These are phyloP conservation scores for Lordiphosa fenestrarum DNA, from an alignment of 2,888 invertebrate genomes.

Conservation along the genomic window DNA sequence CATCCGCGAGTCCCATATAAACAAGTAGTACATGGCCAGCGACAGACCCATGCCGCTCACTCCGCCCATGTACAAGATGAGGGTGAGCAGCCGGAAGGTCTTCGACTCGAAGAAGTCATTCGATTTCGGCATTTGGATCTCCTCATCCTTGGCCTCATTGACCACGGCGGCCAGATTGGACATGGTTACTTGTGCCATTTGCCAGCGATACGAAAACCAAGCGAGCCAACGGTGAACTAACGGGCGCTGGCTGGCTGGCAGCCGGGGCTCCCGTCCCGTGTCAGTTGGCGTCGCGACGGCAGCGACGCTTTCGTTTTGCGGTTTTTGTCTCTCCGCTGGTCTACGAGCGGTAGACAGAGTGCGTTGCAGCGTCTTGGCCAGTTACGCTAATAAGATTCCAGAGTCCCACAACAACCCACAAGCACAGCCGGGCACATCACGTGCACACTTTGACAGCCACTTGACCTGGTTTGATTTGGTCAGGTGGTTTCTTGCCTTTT, in stretches of 20 bases:
- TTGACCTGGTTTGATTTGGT: conserved; percentile 64
- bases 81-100: conserved; percentile 74
- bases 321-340: conserved; percentile 31
- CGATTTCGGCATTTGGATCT: conserved; percentile 67
- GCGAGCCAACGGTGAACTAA: conserved; percentile 50
- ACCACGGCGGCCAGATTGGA: conserved; percentile 44
- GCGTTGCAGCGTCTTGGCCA: conserved; percentile 52
- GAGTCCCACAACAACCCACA: conserved; percentile 1
- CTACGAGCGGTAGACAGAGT: not conserved
- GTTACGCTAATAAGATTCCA: conserved; percentile 61
- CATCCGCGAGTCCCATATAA: conserved; percentile 79
- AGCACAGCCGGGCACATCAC: conserved; percentile 31
- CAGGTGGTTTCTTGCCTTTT: too few species aligned
- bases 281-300: conserved; percentile 1
- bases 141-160: conserved; percentile 67
- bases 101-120: conserved; percentile 76
- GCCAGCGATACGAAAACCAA: not conserved
- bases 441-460: conserved; percentile 45
- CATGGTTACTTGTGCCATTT: conserved; percentile 34
- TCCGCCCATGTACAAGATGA: conserved; percentile 76
- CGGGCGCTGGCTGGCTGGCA: conserved; percentile 6
- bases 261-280: conserved; percentile 23
- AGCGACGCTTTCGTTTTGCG: conserved; percentile 20
- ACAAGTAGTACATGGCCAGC: conserved; percentile 77
- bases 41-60: conserved; percentile 77